phyloP scores from a whole-genome alignment of 2,113 vertebrate genomes.

The Etheostoma spectabile region DNA sequence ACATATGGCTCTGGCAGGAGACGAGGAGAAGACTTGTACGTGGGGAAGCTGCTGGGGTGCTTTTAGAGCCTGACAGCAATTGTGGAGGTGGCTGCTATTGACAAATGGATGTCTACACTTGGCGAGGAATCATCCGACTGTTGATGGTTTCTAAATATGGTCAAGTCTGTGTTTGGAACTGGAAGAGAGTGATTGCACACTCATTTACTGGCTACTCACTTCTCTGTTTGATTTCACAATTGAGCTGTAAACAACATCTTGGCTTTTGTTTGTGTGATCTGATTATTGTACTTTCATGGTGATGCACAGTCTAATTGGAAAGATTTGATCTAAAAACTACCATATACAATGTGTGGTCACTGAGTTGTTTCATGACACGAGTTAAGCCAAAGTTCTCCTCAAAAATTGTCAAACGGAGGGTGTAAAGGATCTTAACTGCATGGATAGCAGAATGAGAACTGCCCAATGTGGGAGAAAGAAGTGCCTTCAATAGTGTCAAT shows the following conservation, averaged over 20 bases:
- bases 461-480: slow-evolving; percentile 37
- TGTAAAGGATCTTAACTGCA: slow-evolving; percentile 36
- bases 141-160: slow-evolving; percentile 32
- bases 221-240: slow-evolving; percentile 36
- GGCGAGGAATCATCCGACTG: slow-evolving; percentile 23
- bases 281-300: not conserved
- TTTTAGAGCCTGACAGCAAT: slow-evolving; percentile 21
- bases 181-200: not conserved
- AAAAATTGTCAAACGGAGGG: slow-evolving; percentile 64
- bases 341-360: slow-evolving; percentile 24
- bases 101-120: slow-evolving; percentile 20
- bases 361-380: slow-evolving; percentile 28
- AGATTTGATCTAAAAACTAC: slow-evolving; percentile 19
- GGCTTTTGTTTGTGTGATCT: slow-evolving; percentile 16
- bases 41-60: slow-evolving; percentile 29
- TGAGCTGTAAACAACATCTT: slow-evolving; percentile 6
- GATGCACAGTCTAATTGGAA: not conserved
- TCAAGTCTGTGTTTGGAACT: slow-evolving; percentile 14
- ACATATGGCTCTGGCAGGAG: slow-evolving; percentile 66
- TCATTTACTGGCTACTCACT: slow-evolving; percentile 16
- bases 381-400: slow-evolving; percentile 25
- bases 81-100: slow-evolving; percentile 23
- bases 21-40: slow-evolving; percentile 2
- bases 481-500: slow-evolving; percentile 31
- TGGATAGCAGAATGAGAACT: slow-evolving; percentile 28